Percentiles rank a stretch among this genome's conserved stretches.
Conservation (phyloP, 2,113 vertebrate genomes). For the Passer domesticus region DNA sequence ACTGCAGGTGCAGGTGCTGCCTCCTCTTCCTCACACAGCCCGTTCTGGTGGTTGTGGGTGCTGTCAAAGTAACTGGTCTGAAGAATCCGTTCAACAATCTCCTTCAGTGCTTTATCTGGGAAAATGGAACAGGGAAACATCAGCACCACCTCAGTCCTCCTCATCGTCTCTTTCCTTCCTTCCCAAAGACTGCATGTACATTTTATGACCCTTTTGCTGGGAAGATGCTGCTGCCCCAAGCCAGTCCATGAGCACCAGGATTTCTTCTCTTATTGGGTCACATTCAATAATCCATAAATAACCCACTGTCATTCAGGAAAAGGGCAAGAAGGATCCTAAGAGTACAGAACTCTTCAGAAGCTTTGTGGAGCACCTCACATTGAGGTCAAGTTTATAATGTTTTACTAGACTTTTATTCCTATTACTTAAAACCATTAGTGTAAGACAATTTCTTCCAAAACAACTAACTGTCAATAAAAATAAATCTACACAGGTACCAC, state of each 20-base stretch:
- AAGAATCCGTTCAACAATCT: slow-evolving; percentile 88
- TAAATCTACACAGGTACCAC: not conserved
- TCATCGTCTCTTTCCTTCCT: not conserved
- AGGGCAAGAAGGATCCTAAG: not conserved
- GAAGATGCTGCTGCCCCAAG: not conserved
- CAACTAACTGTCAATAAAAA: not conserved
- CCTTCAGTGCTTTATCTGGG: slow-evolving; percentile 91
- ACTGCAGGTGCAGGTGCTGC: slow-evolving; percentile 72
- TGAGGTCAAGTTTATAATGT: not conserved
- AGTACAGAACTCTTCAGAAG: not conserved
- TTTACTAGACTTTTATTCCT: not conserved
- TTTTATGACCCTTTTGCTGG: not conserved
- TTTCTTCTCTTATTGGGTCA: not conserved
- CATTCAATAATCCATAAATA: not conserved
- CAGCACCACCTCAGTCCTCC: not conserved
- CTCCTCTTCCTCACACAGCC: slow-evolving; percentile 86
- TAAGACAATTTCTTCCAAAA: not conserved
- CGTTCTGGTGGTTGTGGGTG: slow-evolving; percentile 90
- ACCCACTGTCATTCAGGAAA: not conserved
- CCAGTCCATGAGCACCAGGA: not conserved
- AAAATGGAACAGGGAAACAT: not conserved
- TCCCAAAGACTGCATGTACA: accelerated
- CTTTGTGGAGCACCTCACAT: not conserved
- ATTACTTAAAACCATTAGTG: not conserved
- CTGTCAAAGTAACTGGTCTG: slow-evolving; percentile 93